Evolutionary conservation across 2,797 vertebrate species (phyloP).

Genomic region (Mormyrops attenuatus): DNA sequence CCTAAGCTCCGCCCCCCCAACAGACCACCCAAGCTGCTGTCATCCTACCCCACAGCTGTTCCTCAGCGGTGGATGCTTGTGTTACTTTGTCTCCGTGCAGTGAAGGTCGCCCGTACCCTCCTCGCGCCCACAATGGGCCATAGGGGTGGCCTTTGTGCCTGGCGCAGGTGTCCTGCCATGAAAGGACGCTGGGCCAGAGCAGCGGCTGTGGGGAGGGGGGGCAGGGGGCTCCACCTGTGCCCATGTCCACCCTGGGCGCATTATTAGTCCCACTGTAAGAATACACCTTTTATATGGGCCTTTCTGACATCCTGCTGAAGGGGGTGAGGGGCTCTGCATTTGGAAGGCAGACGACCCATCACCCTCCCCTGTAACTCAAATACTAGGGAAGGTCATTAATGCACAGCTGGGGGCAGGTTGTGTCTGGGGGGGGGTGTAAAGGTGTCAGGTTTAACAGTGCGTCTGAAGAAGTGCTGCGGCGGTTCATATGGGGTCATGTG

Average conservation of each 20-base stretch:
- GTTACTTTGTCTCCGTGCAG: slow-evolving; percentile 70
- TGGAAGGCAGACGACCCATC: slow-evolving; percentile 16
- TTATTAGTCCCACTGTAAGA: slow-evolving; percentile 54
- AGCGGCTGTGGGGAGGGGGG: slow-evolving; percentile 29
- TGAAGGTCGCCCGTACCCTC: slow-evolving; percentile 47
- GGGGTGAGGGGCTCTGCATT: neutral
- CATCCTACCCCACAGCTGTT: slow-evolving; percentile 67
- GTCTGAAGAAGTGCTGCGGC: neutral
- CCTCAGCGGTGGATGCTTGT: slow-evolving; percentile 64
- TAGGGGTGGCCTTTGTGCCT: slow-evolving; percentile 62
- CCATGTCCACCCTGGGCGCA: slow-evolving; percentile 59
- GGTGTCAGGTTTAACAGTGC: neutral
- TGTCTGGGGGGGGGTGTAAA: neutral
- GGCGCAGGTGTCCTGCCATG: slow-evolving; percentile 68
- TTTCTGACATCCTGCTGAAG: slow-evolving; percentile 20
- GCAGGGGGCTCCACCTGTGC: slow-evolving; percentile 60
- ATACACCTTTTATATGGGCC: slow-evolving; percentile 44
- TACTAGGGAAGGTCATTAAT: slow-evolving; percentile 10
- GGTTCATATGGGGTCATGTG: neutral
- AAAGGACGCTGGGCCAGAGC: slow-evolving; percentile 50
- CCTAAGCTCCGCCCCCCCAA: neutral
- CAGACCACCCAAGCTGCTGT: slow-evolving; percentile 59
- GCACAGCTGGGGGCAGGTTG: neutral
- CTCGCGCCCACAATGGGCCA: slow-evolving; percentile 47
- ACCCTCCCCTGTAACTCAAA: neutral